phyloP scores from a whole-genome alignment of 2,797 vertebrate species.

The Oophaga sylvatica region DNA sequence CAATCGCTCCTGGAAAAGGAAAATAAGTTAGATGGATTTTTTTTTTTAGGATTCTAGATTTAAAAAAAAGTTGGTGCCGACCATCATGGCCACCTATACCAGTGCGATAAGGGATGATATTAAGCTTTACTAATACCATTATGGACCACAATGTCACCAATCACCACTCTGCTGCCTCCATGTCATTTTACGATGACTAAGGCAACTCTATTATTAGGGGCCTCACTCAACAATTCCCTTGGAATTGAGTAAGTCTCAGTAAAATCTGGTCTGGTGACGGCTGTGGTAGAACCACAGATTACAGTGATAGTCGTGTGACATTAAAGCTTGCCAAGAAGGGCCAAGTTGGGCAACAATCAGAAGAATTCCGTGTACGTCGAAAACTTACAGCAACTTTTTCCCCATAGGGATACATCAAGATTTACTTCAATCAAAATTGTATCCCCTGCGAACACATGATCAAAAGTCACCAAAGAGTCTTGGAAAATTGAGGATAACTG shows the following conservation, averaged over 20 bases:
- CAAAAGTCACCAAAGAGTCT: not conserved
- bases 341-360: not conserved
- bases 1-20: slow-evolving; percentile 81
- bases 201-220: too few species aligned
- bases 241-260: too few species aligned
- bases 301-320: too few species aligned
- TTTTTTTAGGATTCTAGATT: not conserved
- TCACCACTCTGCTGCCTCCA: too few species aligned
- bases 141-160: too few species aligned
- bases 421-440: too few species aligned
- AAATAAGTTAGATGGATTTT: not conserved
- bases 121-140: not conserved
- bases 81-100: not conserved
- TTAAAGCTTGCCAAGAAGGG: too few species aligned
- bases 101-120: not conserved
- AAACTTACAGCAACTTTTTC: not conserved
- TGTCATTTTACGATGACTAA: too few species aligned
- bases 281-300: too few species aligned
- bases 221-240: too few species aligned
- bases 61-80: not conserved
- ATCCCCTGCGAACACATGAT: not conserved
- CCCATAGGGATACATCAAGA: not conserved
- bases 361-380: not conserved
- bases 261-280: too few species aligned
- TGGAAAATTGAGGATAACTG: not conserved